Evolutionary conservation across 2,113 vertebrate species (phyloP).

Genomic region (Calyptomena viridis): DNA sequence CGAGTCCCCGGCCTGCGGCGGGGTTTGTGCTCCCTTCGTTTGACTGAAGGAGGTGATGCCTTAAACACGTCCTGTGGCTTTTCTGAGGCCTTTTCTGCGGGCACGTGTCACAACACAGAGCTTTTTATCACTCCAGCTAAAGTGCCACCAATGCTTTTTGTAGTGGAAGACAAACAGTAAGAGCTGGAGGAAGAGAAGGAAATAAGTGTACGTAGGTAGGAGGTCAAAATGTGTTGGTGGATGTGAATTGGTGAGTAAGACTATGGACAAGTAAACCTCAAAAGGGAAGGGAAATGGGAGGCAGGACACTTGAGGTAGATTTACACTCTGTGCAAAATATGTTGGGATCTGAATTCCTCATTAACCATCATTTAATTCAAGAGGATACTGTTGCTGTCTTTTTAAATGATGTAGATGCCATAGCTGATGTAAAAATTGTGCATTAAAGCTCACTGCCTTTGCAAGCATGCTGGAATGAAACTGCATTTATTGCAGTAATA

Average conservation of each 20-base stretch:
- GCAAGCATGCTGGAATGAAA: background rate
- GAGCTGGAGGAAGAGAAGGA: background rate
- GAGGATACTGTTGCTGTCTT: background rate
- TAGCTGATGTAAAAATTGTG: background rate
- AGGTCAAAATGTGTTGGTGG: background rate
- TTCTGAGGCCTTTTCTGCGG: background rate
- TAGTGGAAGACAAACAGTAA: background rate
- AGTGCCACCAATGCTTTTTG: background rate
- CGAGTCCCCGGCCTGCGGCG: background rate
- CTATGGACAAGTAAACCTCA: background rate
- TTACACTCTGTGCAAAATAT: background rate
- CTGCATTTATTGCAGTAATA: background rate
- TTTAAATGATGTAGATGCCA: background rate
- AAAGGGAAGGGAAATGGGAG: background rate
- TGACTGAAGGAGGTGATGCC: fast-evolving
- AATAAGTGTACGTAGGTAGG: background rate
- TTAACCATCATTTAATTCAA: background rate
- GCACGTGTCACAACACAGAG: fast-evolving
- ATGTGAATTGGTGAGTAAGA: background rate
- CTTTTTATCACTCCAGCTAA: fast-evolving
- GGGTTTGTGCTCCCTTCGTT: fast-evolving
- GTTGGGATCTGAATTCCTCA: background rate
- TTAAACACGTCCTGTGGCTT: fast-evolving
- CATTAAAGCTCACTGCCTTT: background rate
- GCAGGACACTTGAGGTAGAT: background rate